A percentile compares a stretch with the other conserved stretches of the same genome.
Conservation (phyloP, 2,888 invertebrate species). For the Andrena haemorrhoa region DNA sequence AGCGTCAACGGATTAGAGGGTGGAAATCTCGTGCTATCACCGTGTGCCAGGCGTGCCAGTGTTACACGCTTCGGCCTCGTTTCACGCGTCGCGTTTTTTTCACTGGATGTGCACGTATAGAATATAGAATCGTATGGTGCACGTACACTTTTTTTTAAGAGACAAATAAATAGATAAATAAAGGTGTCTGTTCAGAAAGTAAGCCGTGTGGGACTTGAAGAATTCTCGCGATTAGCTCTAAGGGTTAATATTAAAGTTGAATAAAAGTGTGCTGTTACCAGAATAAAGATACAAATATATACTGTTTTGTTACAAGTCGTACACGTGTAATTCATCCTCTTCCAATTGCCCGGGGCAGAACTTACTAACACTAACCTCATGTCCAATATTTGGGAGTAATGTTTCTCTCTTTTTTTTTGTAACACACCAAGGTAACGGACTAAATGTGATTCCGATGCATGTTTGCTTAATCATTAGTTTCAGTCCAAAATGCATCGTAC, state of each 20-base stretch:
- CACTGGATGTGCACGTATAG: neutral
- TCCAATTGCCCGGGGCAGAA: neutral
- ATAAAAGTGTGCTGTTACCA: slow-evolving; percentile 35
- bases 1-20: neutral
- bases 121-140: neutral
- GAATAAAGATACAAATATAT: slow-evolving; percentile 43
- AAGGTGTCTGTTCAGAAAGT: slow-evolving; percentile 9
- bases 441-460: no score
- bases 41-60: neutral
- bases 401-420: no score
- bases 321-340: slow-evolving; percentile 2
- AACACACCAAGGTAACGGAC: no score
- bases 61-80: neutral
- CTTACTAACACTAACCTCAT: neutral
- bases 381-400: no score
- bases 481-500: no score
- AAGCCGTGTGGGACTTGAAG: neutral
- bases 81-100: slow-evolving; percentile 2
- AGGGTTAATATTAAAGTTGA: slow-evolving; percentile 33
- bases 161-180: neutral
- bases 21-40: neutral
- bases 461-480: no score
- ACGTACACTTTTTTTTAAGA: neutral
- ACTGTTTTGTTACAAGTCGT: slow-evolving; percentile 36
- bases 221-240: slow-evolving; percentile 24